These are phyloP conservation scores for Poeciliopsis turneri DNA, from an alignment of 2,797 vertebrate genomes.

Conservation along the genomic window DNA sequence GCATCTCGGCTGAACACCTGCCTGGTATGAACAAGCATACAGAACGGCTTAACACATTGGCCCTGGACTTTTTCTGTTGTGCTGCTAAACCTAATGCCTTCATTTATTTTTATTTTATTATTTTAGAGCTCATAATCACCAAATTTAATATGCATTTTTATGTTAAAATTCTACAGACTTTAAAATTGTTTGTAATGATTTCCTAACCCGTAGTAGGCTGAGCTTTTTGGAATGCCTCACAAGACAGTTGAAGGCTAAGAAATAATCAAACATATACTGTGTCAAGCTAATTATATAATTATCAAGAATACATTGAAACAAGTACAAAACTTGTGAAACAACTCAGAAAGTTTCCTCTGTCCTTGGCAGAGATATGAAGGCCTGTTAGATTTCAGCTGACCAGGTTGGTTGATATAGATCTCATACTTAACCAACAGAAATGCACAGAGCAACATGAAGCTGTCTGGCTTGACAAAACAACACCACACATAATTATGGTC, in stretches of 20 bases:
- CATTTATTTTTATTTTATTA: neutral
- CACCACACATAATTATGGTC: neutral
- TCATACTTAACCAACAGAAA: neutral
- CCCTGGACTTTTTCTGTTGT: slow-evolving; percentile 30
- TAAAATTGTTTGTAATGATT: too few species aligned
- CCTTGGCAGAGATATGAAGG: neutral
- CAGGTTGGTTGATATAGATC: neutral
- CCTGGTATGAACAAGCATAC: slow-evolving; percentile 46
- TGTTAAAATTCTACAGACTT: neutral
- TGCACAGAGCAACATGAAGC: neutral
- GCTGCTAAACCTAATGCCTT: slow-evolving; percentile 10
- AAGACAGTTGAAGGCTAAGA: neutral
- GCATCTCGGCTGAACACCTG: slow-evolving; percentile 64
- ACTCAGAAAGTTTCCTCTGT: neutral
- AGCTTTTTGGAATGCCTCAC: neutral
- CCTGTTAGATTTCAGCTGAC: neutral
- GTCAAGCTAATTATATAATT: neutral
- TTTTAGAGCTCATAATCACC: neutral
- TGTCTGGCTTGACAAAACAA: neutral
- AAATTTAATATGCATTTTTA: neutral
- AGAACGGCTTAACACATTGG: slow-evolving; percentile 12
- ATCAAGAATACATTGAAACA: neutral
- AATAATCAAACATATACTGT: neutral
- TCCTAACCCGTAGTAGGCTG: too few species aligned
- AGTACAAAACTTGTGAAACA: neutral